Conservation (phyloP, 2,888 invertebrate genomes). For the Blastobasis lacticolella region DNA sequence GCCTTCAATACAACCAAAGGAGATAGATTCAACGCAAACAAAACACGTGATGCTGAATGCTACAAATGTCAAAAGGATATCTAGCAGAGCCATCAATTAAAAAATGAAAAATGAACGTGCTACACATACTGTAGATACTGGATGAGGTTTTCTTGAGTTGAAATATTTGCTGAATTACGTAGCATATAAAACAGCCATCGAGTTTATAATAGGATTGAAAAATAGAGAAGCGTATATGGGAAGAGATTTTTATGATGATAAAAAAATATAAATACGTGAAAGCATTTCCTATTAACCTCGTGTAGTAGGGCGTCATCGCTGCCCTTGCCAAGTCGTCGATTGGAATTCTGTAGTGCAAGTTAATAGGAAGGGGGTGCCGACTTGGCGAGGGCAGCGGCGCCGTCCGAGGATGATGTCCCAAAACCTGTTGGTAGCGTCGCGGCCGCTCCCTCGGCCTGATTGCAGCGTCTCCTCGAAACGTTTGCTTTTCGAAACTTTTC, state of each 20-base stretch:
- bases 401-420: constrained; percentile 55
- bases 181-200: constrained; percentile 37
- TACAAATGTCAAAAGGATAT: constrained; percentile 37
- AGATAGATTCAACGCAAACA: constrained; percentile 55
- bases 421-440: constrained; percentile 62
- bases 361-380: neutral
- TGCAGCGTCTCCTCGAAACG: constrained; percentile 72
- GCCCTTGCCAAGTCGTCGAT: constrained; percentile 22
- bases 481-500: constrained; percentile 66
- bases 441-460: constrained; percentile 73
- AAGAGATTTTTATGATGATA: constrained; percentile 27
- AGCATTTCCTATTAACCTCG: constrained; percentile 46
- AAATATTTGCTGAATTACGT: constrained; percentile 2
- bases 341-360: neutral
- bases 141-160: constrained; percentile 24
- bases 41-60: constrained; percentile 51
- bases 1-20: constrained; percentile 73
- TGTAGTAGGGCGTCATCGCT: constrained; percentile 41
- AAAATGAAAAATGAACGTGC: constrained; percentile 40
- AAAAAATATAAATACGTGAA: constrained; percentile 38
- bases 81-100: constrained; percentile 46
- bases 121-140: constrained; percentile 42
- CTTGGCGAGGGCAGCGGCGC: constrained; percentile 29
- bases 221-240: constrained; percentile 37
- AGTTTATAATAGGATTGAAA: constrained; percentile 20